Base-by-base conservation (phyloP, 2,113 vertebrate species). In the Pachyramphus minor region DNA sequence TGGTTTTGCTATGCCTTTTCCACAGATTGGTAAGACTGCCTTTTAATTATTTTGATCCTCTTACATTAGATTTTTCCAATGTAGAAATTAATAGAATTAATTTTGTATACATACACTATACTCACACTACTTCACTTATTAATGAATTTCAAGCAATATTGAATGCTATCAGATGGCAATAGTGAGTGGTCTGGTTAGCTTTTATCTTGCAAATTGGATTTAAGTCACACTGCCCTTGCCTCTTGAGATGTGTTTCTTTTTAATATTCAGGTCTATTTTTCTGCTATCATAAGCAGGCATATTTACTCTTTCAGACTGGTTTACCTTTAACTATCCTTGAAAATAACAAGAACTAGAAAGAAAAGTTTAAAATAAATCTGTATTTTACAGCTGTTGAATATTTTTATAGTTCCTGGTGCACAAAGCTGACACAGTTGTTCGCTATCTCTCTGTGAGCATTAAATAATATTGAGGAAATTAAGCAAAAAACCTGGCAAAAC, bases 21-120 rank as follows among this genome's bases (percentile, higher is more conserved):
- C 69, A 87, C 78, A 84, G 53, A 93, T 92, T 42, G 33, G 60
- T 93, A 45, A 84, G 80, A 62, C 71, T 96, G 88, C 78, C 73
- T 92, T 77, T 27, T 87, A 79, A 84, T 98, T 94, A 91, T 47
- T 92, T 77, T 89, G 74, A 68, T 93, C 64, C 75, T 69, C 89
- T 89, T 95, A 87, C 81, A 66, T 53, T 35, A 39, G 41, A 53
- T 93, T 64, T 95, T 95, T 75, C 84, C 93, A 85, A 85, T 91
- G 81, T 55, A 94, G 87, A 97, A 93, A 96, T 93, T 97, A 96
- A 96, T 95, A 84, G 93, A 94, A 94, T 89, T 94, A 92, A 93
- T 96, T 96, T 90, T 96, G 91, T 96, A 72, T 93, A 97, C 94
- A 84, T 60, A 81, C 89, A 85, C 69, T 72, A 83, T 89, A 60